Evolutionary conservation across 2,113 vertebrate genomes (phyloP).

Genomic region (Pogona vitticeps): DNA sequence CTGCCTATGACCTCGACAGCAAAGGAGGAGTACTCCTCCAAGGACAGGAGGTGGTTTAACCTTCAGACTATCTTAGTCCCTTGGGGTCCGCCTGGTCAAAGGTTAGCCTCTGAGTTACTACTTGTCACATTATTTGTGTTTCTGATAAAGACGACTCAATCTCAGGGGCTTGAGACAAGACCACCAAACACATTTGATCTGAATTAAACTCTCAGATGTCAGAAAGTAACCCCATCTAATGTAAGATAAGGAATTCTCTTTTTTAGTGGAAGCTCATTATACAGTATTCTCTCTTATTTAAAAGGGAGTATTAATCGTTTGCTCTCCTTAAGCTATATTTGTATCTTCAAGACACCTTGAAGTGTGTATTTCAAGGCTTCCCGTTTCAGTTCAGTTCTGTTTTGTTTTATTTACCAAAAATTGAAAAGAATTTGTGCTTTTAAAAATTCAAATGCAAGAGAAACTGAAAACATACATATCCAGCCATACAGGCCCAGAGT

Average conservation of each 20-base stretch:
- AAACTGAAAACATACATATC: background rate
- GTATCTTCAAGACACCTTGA: conserved; percentile 12
- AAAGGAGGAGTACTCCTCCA: conserved; percentile 30
- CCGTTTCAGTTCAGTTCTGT: too few species aligned
- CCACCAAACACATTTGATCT: background rate
- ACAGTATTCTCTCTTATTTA: background rate
- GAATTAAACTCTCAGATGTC: conserved; percentile 51
- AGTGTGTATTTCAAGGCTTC: conserved; percentile 20
- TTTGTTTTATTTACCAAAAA: too few species aligned
- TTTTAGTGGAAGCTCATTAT: background rate
- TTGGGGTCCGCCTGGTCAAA: conserved; percentile 31
- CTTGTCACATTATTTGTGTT: conserved; percentile 51
- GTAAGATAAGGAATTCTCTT: conserved; percentile 12
- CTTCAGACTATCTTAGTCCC: conserved; percentile 25
- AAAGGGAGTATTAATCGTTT: background rate
- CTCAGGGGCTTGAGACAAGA: conserved; percentile 46
- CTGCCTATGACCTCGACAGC: conserved; percentile 48
- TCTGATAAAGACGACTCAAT: conserved; percentile 46
- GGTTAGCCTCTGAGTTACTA: conserved; percentile 40
- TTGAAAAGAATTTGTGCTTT: background rate
- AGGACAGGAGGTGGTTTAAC: conserved; percentile 48
- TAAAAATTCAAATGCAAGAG: background rate
- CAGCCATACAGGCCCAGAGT: background rate
- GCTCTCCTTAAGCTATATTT: rapidly evolving
- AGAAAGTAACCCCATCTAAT: background rate